phyloP scores from a whole-genome alignment of 2,888 invertebrate genomes.

The Tryphoninae sp. region DNA sequence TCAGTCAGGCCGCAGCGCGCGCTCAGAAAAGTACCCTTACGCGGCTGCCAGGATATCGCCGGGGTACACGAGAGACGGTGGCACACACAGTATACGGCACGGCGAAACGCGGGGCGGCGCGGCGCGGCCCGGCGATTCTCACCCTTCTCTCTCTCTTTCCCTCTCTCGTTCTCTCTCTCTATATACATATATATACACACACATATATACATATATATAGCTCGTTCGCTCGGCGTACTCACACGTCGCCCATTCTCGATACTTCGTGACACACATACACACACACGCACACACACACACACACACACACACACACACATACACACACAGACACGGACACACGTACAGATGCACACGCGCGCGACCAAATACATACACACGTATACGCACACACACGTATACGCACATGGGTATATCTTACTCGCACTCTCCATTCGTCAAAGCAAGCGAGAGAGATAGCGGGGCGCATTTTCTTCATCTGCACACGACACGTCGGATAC shows the following conservation, averaged over 20 bases:
- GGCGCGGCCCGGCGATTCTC: conserved; percentile 48
- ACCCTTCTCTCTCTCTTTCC: conserved; percentile 42
- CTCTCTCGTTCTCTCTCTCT: conserved; percentile 26
- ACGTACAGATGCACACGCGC: conserved; percentile 6
- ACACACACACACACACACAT: not conserved
- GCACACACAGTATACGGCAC: conserved; percentile 52
- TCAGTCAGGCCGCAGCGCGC: conserved; percentile 81
- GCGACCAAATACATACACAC: not conserved
- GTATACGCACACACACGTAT: not conserved
- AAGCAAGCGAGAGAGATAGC: conserved; percentile 9
- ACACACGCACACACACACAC: not conserved
- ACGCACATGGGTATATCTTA: not conserved
- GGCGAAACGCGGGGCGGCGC: conserved; percentile 47
- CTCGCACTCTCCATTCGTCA: conserved; percentile 5
- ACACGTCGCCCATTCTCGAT: conserved; percentile 15
- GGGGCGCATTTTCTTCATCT: conserved; percentile 25
- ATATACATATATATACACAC: not conserved
- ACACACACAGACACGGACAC: not conserved
- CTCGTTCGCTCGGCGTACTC: conserved; percentile 5
- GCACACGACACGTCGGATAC: conserved; percentile 28
- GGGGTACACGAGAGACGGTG: conserved; percentile 48
- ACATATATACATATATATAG: not conserved
- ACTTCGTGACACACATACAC: not conserved
- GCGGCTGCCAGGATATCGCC: conserved; percentile 68
- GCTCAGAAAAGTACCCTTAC: conserved; percentile 80